A percentile compares a stretch with the other conserved stretches of the same genome.
phyloP scores from a whole-genome alignment of 1,140 invertebrate genomes.

The Meloidogyne exigua region DNA sequence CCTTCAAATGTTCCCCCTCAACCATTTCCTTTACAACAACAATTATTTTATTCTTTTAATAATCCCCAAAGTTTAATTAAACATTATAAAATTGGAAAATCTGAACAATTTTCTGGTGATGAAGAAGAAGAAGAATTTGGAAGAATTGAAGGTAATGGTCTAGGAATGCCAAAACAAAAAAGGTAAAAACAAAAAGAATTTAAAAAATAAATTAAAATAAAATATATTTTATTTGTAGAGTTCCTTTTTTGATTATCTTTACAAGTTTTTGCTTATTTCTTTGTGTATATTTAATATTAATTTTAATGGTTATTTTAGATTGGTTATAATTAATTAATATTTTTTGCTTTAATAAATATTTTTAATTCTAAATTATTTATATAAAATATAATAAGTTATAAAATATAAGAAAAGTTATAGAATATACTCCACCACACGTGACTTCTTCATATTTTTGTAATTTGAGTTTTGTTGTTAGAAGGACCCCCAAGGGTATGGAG shows the following conservation, averaged over 20 bases:
- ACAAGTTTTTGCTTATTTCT: background rate
- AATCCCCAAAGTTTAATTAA: background rate
- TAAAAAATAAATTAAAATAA: background rate
- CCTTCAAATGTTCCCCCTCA: too few relatives aligned
- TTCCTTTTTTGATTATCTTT: background rate
- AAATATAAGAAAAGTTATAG: too few relatives aligned
- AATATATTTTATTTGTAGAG: background rate
- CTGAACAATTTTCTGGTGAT: background rate
- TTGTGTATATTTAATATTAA: background rate
- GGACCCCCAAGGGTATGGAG: too few relatives aligned
- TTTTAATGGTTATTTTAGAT: background rate
- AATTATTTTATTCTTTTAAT: background rate
- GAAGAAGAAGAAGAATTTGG: background rate
- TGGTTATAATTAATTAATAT: background rate
- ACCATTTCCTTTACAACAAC: background rate
- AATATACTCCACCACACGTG: too few relatives aligned
- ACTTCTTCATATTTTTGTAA: too few relatives aligned
- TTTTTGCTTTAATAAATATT: background rate
- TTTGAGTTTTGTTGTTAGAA: too few relatives aligned
- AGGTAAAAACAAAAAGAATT: background rate
- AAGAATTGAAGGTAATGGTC: background rate
- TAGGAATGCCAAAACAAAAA: background rate
- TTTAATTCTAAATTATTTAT: background rate
- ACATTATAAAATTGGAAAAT: background rate
- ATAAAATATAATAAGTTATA: too few relatives aligned